These are phyloP conservation scores for Pavo muticus DNA, from an alignment of 2,113 vertebrate species.

Conservation along the genomic window DNA sequence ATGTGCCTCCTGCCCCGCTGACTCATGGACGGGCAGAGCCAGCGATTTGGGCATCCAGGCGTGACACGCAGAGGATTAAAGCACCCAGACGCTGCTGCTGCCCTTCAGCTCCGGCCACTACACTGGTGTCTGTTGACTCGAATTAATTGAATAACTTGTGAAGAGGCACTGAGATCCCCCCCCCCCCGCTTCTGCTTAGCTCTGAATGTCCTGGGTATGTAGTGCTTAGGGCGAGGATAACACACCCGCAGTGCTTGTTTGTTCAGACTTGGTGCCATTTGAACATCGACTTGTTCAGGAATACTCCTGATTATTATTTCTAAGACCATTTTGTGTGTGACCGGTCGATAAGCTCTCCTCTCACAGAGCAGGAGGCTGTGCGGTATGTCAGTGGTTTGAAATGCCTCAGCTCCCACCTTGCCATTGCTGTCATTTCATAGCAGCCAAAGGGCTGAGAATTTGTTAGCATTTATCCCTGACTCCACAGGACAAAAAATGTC, in stretches of 20 bases:
- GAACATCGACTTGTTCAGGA: background rate
- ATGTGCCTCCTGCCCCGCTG: background rate
- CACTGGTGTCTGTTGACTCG: background rate
- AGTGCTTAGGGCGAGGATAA: background rate
- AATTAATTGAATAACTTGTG: constrained; percentile 21
- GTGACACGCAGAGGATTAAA: background rate
- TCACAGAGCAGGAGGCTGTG: background rate
- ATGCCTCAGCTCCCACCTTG: background rate
- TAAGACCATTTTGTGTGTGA: background rate
- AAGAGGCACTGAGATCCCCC: background rate
- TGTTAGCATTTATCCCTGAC: background rate
- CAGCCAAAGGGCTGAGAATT: background rate
- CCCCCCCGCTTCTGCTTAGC: background rate
- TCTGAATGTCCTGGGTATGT: background rate
- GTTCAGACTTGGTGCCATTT: background rate
- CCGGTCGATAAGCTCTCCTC: background rate
- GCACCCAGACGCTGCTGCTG: background rate
- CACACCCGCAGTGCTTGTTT: background rate
- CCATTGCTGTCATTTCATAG: background rate
- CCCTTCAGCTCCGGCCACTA: background rate
- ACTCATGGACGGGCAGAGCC: rapidly evolving
- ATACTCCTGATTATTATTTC: background rate
- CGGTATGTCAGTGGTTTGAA: background rate
- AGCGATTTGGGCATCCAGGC: background rate
- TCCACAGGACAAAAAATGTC: background rate